phyloP scores from a whole-genome alignment of 2,113 vertebrate species.

The Microtus richardsoni region DNA sequence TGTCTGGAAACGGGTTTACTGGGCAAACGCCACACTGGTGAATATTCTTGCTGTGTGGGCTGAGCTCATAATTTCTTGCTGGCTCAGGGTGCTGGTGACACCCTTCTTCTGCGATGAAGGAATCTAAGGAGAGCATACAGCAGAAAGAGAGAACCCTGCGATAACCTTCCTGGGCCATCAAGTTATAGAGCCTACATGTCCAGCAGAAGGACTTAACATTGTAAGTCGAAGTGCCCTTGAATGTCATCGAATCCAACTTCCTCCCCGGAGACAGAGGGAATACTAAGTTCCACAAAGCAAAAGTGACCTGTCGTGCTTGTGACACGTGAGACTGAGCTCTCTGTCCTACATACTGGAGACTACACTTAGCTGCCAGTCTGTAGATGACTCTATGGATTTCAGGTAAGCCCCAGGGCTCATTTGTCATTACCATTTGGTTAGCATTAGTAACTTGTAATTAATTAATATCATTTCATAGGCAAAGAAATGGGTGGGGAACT shows the following conservation, averaged over 20 bases:
- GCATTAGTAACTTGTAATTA: neutral
- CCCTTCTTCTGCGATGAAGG: neutral
- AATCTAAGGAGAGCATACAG: neutral
- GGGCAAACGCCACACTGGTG: conserved; percentile 50
- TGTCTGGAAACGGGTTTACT: conserved; percentile 64
- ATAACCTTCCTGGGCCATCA: neutral
- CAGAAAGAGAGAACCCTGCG: neutral
- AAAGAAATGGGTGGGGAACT: neutral
- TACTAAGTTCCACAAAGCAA: neutral
- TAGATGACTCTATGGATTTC: neutral
- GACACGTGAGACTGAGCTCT: neutral
- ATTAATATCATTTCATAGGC: neutral
- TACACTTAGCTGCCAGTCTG: neutral
- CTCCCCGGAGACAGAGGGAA: neutral
- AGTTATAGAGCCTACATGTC: neutral
- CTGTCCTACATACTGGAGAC: neutral
- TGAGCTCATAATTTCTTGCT: conserved; percentile 27
- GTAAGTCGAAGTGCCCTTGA: neutral
- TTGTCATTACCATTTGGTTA: conserved; percentile 16
- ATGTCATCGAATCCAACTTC: conserved; percentile 1
- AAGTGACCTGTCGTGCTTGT: neutral
- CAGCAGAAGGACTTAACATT: neutral
- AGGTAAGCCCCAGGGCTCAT: neutral
- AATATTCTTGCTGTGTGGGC: conserved; percentile 66
- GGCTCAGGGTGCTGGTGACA: conserved; percentile 16